These are phyloP conservation scores for Patella depressa DNA, from an alignment of 2,888 invertebrate species.

Conservation along the genomic window DNA sequence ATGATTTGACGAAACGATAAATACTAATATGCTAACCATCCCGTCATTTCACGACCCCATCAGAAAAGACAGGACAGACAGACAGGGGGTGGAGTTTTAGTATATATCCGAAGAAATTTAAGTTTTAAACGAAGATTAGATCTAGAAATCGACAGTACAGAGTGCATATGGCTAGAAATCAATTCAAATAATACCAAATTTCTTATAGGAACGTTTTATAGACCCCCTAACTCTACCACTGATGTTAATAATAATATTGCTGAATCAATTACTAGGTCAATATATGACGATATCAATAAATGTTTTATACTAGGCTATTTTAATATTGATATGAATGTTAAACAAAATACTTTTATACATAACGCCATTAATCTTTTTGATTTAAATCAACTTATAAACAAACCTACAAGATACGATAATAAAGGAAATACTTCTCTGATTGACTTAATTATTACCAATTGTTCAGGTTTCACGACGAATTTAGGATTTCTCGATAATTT, in stretches of 20 bases:
- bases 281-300: background rate
- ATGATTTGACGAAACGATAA: too few relatives aligned
- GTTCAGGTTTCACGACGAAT: too few relatives aligned
- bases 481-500: too few relatives aligned
- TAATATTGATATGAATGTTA: background rate
- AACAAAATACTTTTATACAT: conserved; percentile 6
- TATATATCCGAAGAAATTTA: background rate
- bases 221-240: background rate
- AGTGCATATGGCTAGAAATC: conserved; percentile 2
- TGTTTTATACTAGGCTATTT: background rate
- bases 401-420: too few relatives aligned
- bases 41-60: too few relatives aligned
- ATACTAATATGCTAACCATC: too few relatives aligned
- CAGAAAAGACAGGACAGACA: background rate
- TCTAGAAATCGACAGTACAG: background rate
- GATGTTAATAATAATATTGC: background rate
- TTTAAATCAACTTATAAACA: background rate
- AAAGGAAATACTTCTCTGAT: too few relatives aligned
- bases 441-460: too few relatives aligned
- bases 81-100: background rate
- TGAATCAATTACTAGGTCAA: background rate
- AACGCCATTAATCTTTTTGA: background rate
- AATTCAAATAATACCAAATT: background rate
- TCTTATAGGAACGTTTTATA: background rate
- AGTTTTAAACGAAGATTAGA: conserved; percentile 4